Evolutionary conservation across 2,888 invertebrate genomes (phyloP).

Genomic region (Leptarthrus brevirostris): DNA sequence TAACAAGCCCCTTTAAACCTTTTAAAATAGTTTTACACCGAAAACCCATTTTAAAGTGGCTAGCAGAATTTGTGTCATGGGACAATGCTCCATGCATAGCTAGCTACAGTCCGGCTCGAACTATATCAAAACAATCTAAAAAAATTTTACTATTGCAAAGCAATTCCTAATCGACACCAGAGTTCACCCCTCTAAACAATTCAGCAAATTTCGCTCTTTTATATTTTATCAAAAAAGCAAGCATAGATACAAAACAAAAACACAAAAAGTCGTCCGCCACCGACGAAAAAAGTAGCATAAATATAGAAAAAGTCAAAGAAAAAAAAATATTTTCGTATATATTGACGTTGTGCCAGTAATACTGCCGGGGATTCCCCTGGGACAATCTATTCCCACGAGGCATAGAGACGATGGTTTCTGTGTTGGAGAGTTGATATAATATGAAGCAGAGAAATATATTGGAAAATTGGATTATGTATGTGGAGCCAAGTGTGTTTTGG

Average conservation of each 20-base stretch:
- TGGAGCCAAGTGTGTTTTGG: conserved; percentile 30
- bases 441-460: conserved; percentile 51
- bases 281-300: conserved; percentile 47
- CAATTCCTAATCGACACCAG: conserved; percentile 27
- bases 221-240: conserved; percentile 15
- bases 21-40: too few relatives aligned
- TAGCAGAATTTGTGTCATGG: too few relatives aligned
- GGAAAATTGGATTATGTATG: conserved; percentile 52
- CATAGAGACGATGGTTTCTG: conserved; percentile 68
- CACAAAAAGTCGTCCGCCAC: conserved; percentile 39
- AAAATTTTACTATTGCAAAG: neutral
- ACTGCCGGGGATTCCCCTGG: conserved; percentile 60
- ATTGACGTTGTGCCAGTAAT: conserved; percentile 53
- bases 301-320: conserved; percentile 37
- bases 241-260: conserved; percentile 22
- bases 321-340: conserved; percentile 53
- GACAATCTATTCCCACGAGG: conserved; percentile 66
- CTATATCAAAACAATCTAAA: too few relatives aligned
- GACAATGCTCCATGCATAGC: too few relatives aligned
- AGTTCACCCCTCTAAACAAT: conserved; percentile 28
- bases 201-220: conserved; percentile 22
- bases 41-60: too few relatives aligned
- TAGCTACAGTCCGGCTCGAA: too few relatives aligned
- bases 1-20: too few relatives aligned
- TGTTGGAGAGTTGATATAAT: conserved; percentile 52